These are phyloP conservation scores for Carassius auratus DNA, from an alignment of 2,113 vertebrate genomes.

Conservation along the genomic window DNA sequence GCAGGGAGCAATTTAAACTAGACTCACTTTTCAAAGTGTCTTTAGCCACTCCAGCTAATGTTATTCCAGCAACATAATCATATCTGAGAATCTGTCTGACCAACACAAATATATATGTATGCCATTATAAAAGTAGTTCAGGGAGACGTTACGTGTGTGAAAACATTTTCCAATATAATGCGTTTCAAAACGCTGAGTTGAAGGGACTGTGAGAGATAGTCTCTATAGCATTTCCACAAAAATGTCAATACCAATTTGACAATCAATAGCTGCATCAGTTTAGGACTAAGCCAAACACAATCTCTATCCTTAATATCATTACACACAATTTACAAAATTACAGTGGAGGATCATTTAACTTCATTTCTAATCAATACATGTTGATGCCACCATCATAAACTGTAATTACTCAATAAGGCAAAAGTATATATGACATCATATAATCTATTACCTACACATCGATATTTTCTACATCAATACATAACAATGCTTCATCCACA, in stretches of 20 bases:
- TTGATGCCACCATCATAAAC: constrained; percentile 38
- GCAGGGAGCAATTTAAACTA: constrained; percentile 79
- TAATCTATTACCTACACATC: constrained; percentile 49
- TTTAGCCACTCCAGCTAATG: constrained; percentile 66
- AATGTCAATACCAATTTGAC: constrained; percentile 29
- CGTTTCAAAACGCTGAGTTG: neutral
- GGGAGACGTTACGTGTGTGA: neutral
- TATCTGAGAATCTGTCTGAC: constrained; percentile 8
- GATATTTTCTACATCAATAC: constrained; percentile 26
- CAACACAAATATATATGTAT: neutral
- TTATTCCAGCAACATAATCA: constrained; percentile 64
- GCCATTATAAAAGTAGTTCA: neutral
- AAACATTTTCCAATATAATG: neutral
- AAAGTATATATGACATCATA: constrained; percentile 45
- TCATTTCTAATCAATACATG: constrained; percentile 53
- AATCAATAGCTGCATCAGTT: constrained; percentile 46
- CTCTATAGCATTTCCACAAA: neutral
- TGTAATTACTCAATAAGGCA: constrained; percentile 41
- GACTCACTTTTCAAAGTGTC: constrained; percentile 73
- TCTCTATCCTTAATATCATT: constrained; percentile 48
- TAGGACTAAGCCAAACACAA: constrained; percentile 16
- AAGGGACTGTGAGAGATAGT: neutral
- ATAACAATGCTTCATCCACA: constrained; percentile 8
- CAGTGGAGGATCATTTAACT: constrained; percentile 46
- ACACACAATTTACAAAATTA: constrained; percentile 46